phyloP scores from a whole-genome alignment of 2,888 invertebrate genomes.

The Tiliacea aurago region DNA sequence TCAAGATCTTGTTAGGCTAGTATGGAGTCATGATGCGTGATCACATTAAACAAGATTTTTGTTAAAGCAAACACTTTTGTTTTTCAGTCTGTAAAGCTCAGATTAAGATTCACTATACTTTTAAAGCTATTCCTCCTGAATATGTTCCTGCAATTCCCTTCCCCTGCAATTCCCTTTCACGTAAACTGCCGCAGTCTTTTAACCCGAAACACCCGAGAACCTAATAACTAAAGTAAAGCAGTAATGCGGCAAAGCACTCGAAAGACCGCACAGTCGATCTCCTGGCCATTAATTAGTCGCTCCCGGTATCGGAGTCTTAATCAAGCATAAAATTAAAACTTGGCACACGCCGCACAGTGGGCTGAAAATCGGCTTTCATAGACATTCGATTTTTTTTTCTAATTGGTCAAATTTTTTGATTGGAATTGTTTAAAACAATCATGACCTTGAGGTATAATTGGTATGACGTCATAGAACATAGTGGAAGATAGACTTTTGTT shows the following conservation, averaged over 20 bases:
- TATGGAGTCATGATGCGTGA: too few species aligned
- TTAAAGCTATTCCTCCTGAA: neutral
- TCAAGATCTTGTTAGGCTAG: too few species aligned
- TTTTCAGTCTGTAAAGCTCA: too few species aligned
- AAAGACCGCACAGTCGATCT: slow-evolving; percentile 79
- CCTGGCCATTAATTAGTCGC: slow-evolving; percentile 87
- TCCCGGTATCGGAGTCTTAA: slow-evolving; percentile 82
- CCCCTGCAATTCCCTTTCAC: neutral
- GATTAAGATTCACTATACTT: neutral
- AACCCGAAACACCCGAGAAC: slow-evolving; percentile 39
- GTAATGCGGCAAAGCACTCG: slow-evolving; percentile 71
- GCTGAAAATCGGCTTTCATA: too few species aligned
- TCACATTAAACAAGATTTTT: too few species aligned
- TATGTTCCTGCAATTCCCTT: neutral
- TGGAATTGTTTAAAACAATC: too few species aligned
- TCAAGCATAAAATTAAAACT: slow-evolving; percentile 91
- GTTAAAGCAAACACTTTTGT: too few species aligned
- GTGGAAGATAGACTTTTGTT: too few species aligned
- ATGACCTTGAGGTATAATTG: too few species aligned
- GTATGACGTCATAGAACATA: too few species aligned
- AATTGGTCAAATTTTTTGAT: too few species aligned
- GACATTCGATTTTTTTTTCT: too few species aligned
- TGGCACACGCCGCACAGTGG: slow-evolving; percentile 91
- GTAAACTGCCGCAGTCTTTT: slow-evolving; percentile 24
- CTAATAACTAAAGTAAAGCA: slow-evolving; percentile 63